These are phyloP conservation scores for Crossocerus cetratus DNA, from an alignment of 2,888 invertebrate species.

Conservation along the genomic window DNA sequence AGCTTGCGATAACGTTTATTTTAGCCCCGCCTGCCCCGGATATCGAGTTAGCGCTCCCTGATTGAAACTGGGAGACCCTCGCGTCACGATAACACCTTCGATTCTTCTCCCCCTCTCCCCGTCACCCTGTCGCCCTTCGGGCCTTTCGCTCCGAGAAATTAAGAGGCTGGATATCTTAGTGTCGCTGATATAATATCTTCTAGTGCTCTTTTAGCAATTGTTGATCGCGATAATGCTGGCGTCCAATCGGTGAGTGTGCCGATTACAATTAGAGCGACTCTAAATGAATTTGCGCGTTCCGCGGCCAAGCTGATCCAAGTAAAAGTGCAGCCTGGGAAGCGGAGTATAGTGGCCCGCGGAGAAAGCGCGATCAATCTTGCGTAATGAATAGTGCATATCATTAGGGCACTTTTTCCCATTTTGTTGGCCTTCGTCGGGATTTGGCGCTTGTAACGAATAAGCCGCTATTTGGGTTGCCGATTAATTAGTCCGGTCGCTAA, in stretches of 20 bases:
- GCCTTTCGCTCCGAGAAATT: too few species aligned
- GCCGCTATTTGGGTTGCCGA: not conserved
- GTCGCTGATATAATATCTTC: too few species aligned
- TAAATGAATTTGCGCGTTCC: conserved; percentile 6
- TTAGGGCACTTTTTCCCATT: conserved; percentile 12
- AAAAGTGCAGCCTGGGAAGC: not conserved
- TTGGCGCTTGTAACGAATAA: not conserved
- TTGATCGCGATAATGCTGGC: not conserved
- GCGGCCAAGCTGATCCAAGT: not conserved
- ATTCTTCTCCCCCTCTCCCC: not conserved
- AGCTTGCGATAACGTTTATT: conserved; percentile 34
- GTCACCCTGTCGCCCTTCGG: too few species aligned
- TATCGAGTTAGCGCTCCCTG: conserved; percentile 5
- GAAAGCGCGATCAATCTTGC: conserved; percentile 32
- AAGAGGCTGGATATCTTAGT: too few species aligned
- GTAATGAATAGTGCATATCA: conserved; percentile 25
- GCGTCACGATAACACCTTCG: not conserved
- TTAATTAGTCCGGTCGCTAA: not conserved
- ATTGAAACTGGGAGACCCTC: conserved; percentile 19
- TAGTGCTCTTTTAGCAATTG: too few species aligned
- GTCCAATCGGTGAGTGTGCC: not conserved
- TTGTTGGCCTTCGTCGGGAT: conserved; percentile 1
- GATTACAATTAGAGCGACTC: not conserved
- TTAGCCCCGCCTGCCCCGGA: conserved; percentile 1
- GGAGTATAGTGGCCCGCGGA: conserved; percentile 12